phyloP scores from a whole-genome alignment of 2,113 vertebrate species.

The Poecile atricapillus region DNA sequence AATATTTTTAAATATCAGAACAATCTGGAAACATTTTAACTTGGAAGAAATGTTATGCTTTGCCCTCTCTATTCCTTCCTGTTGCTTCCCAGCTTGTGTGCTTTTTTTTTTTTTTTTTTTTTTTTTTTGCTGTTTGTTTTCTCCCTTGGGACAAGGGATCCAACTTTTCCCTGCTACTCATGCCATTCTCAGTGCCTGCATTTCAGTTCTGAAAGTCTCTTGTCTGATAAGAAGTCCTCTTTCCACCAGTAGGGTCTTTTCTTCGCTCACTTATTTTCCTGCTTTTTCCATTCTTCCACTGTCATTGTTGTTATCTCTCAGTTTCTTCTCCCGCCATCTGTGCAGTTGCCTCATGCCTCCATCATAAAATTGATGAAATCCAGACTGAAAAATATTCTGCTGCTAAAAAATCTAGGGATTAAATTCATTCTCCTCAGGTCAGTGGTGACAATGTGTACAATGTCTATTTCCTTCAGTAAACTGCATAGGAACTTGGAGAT shows the following conservation, averaged over 20 bases:
- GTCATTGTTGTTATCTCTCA: not conserved
- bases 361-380: not conserved
- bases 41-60: not conserved
- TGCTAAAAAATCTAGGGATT: not conserved
- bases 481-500: not conserved
- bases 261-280: not conserved
- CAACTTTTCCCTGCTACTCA: not conserved
- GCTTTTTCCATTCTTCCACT: not conserved
- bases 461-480: not conserved
- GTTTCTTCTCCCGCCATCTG: not conserved
- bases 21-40: conserved; percentile 48
- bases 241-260: not conserved
- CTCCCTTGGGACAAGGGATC: not conserved
- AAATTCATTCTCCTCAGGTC: not conserved
- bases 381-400: not conserved
- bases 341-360: not conserved
- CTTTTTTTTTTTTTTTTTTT: not conserved
- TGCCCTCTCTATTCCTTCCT: not conserved
- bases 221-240: not conserved
- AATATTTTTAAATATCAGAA: not conserved
- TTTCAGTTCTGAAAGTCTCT: not conserved
- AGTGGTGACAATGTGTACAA: not conserved
- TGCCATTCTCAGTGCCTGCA: not conserved
- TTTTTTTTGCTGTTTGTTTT: not conserved
- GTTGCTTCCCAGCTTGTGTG: not conserved